Percentiles rank a stretch among this genome's conserved stretches.
Evolutionary conservation across 2,113 vertebrate genomes (phyloP).

Genomic region (Microtus pennsylvanicus): DNA sequence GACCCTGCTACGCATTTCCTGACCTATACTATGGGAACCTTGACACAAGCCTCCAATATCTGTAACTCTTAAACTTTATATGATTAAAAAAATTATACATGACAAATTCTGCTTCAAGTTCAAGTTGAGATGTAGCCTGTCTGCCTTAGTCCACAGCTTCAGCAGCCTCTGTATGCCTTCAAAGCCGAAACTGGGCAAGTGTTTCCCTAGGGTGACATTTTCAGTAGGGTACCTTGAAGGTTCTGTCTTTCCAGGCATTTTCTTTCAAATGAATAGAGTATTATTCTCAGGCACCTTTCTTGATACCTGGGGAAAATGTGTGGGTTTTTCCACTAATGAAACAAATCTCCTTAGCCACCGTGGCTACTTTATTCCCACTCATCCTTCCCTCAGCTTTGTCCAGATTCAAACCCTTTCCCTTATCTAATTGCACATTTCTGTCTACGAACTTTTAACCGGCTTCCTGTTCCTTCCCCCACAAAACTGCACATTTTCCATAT

Average conservation of each 20-base stretch:
- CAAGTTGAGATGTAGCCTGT: neutral
- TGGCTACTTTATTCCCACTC: neutral
- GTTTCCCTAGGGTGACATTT: neutral
- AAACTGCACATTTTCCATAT: neutral
- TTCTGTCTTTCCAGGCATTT: neutral
- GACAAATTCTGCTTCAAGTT: neutral
- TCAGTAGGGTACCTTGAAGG: neutral
- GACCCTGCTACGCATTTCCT: neutral
- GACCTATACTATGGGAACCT: neutral
- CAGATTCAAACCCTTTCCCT: neutral
- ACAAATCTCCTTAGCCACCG: neutral
- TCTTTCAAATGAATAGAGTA: neutral
- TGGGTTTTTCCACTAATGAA: neutral
- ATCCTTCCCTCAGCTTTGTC: neutral
- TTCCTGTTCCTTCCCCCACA: neutral
- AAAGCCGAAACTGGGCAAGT: neutral
- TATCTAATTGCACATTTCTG: neutral
- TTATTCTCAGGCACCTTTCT: neutral
- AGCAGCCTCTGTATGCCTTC: neutral
- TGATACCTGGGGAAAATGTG: neutral
- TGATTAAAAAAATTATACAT: neutral
- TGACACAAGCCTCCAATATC: neutral
- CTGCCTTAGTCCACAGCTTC: neutral
- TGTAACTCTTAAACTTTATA: neutral
- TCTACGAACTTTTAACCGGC: neutral